Percentiles rank a stretch among this genome's conserved stretches.
Conservation (phyloP, 2,888 invertebrate genomes). For the Halocaridina rubra region DNA sequence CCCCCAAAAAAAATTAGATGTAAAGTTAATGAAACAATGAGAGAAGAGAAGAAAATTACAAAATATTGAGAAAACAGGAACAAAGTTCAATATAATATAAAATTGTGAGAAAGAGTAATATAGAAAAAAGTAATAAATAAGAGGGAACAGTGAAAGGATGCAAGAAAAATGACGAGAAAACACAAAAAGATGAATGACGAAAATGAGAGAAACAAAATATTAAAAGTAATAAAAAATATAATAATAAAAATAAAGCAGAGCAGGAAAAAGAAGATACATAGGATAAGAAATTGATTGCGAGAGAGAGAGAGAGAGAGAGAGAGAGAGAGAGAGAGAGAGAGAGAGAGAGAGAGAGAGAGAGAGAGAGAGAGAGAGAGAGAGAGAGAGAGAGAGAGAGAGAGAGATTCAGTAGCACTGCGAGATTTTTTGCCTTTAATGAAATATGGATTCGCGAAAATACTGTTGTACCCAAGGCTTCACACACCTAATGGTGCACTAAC, state of each 20-base stretch:
- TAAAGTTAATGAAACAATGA: too few relatives aligned
- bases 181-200: not conserved
- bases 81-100: too few relatives aligned
- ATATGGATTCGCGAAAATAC: too few relatives aligned
- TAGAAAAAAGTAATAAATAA: not conserved
- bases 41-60: too few relatives aligned
- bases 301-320: not conserved
- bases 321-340: not conserved
- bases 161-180: not conserved
- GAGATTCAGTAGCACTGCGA: too few relatives aligned
- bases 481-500: too few relatives aligned
- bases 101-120: not conserved
- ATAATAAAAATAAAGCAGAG: not conserved
- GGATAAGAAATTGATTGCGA: not conserved
- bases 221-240: not conserved
- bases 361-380: not conserved
- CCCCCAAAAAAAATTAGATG: too few relatives aligned
- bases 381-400: constrained; percentile 6
- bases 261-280: not conserved
- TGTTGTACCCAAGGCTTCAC: too few relatives aligned
- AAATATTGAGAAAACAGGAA: too few relatives aligned
- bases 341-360: not conserved
- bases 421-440: too few relatives aligned
- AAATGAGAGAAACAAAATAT: not conserved
- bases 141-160: not conserved